phyloP scores from a whole-genome alignment of 2,113 vertebrate genomes.

The Mirounga angustirostris region DNA sequence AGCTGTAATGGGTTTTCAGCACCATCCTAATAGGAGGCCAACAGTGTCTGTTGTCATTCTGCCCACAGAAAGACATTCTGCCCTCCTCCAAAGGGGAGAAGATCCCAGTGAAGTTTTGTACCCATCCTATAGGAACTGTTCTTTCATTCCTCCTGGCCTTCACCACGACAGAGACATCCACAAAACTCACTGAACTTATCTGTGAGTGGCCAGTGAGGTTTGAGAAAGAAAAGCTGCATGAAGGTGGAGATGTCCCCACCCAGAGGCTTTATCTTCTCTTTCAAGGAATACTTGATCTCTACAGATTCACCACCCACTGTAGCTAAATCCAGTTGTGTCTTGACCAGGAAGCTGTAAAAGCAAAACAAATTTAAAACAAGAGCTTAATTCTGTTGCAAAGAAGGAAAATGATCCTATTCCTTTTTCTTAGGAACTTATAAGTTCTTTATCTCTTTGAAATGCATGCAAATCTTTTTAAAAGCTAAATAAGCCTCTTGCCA shows the following conservation, averaged over 20 bases:
- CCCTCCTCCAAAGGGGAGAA: not conserved
- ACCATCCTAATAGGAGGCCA: not conserved
- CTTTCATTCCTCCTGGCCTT: not conserved
- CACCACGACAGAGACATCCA: not conserved
- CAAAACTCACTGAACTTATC: not conserved
- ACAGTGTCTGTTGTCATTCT: not conserved
- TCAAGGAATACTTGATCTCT: not conserved
- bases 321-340: not conserved
- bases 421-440: not conserved
- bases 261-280: not conserved
- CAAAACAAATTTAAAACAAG: not conserved
- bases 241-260: not conserved
- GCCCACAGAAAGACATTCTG: not conserved
- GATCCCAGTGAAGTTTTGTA: accelerated
- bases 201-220: not conserved
- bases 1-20: not conserved
- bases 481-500: not conserved
- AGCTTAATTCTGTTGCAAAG: not conserved
- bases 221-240: not conserved
- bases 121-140: accelerated
- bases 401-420: not conserved
- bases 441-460: not conserved
- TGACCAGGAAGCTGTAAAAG: not conserved
- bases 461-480: not conserved
- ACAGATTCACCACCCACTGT: not conserved